A percentile compares a stretch with the other conserved stretches of the same genome.
These are phyloP conservation scores for Trichonephila clavata DNA, from an alignment of 1,140 invertebrate species.

Conservation along the genomic window DNA sequence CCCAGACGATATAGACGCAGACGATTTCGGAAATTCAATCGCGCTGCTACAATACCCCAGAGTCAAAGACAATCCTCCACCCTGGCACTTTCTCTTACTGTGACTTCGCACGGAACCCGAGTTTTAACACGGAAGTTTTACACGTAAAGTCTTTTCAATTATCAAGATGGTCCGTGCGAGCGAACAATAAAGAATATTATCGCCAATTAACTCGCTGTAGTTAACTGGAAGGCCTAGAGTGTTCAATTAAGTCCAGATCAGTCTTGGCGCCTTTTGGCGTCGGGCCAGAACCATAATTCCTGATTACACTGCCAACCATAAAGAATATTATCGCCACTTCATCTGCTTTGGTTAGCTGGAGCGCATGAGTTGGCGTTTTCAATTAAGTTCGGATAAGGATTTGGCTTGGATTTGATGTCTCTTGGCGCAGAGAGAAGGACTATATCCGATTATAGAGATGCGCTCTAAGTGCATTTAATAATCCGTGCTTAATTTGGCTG, in stretches of 20 bases:
- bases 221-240: not conserved
- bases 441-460: conserved; percentile 5
- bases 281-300: not conserved
- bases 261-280: conserved; percentile 22
- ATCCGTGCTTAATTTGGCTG: conserved; percentile 8
- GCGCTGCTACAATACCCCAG: not conserved
- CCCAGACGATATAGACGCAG: conserved; percentile 20
- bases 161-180: conserved; percentile 9
- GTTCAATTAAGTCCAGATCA: conserved; percentile 38
- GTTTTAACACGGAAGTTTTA: conserved; percentile 28
- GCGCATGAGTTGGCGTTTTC: not conserved
- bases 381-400: conserved; percentile 27
- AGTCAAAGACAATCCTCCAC: conserved; percentile 7
- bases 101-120: conserved; percentile 22
- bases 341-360: conserved; percentile 16
- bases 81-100: not conserved
- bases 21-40: conserved; percentile 34
- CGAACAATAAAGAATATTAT: conserved; percentile 30
- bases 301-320: conserved; percentile 36
- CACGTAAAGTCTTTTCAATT: conserved; percentile 41
- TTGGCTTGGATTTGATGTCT: not conserved
- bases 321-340: conserved; percentile 34
- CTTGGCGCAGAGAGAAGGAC: not conserved
- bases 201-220: conserved; percentile 17
- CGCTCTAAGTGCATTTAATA: not conserved